Base-by-base conservation (phyloP, 1,140 invertebrate genomes). In the Drosophila burlai region DNA sequence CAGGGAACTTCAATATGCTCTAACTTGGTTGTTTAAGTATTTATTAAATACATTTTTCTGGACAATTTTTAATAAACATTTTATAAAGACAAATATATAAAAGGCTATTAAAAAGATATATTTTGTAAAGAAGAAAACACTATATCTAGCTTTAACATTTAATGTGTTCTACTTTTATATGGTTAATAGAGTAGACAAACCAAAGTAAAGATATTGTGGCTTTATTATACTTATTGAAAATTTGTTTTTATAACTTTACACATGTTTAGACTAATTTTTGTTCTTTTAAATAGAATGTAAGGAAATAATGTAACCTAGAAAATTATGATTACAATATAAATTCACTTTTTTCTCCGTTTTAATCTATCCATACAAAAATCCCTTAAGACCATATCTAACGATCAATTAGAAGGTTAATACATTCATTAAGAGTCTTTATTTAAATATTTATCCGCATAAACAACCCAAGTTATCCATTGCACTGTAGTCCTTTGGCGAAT, bases 401-500 rank as follows among this genome's bases (percentile, higher is more conserved):
- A 21, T 5, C 18, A 36, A 21, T 16, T 15, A 36, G 13, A 0
- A 38, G 15, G 6, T 5, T 26, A 40, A 57, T n/a, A 11, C 21
- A 24, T 58, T 42, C 16, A 43, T 26, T 24, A 13, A 24, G 21
- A 26, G 15, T 24, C 6, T 26, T 26, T 42, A 26, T 26, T 26
- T 43, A 43, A 58, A 59, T 57, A 40, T 57, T 57, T 57, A 40
- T 57, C 36, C 54, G 15, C 21, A 40, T 40, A 26, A 36, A 40
- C 36, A 40, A 29, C 5, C 13, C 7, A 36, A 26, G 38, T 24
- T 62, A 65, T 45, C 29, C 29, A 8, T 18, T 42, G 18, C 18
- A 11, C 18, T 66, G 31, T 36, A 36, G 62, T 61, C 18, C n/a
- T n/a, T 54, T 55, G 15, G 16, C 31, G 36, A 45, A 69, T 46